Conservation (phyloP, 2,113 vertebrate species). For the Lynx canadensis region DNA sequence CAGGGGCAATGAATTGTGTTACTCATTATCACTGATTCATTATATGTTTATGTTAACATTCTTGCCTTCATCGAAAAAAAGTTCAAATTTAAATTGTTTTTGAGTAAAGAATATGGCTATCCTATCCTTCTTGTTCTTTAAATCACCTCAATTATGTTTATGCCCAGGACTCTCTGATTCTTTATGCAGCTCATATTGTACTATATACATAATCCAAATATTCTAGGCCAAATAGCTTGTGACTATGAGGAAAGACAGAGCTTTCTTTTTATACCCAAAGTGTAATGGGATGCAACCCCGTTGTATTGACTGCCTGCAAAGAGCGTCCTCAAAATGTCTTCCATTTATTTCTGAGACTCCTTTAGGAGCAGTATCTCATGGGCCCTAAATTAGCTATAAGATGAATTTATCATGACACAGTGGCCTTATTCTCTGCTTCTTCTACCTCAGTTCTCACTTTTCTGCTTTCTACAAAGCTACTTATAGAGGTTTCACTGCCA, state of each 20-base stretch:
- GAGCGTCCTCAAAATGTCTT: background rate
- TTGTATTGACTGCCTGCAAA: background rate
- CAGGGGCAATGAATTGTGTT: background rate
- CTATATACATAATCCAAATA: background rate
- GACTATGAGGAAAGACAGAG: background rate
- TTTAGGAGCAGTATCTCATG: background rate
- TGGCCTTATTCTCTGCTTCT: background rate
- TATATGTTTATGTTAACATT: background rate
- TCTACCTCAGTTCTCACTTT: background rate
- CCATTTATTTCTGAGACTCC: constrained; percentile 9
- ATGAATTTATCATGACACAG: background rate
- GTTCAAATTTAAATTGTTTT: background rate
- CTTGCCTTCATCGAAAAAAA: background rate
- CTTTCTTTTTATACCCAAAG: background rate
- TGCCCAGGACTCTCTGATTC: background rate
- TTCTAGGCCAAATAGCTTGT: background rate
- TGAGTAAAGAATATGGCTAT: background rate
- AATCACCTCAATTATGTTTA: background rate
- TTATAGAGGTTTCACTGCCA: background rate
- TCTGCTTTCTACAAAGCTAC: background rate
- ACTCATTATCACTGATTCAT: background rate
- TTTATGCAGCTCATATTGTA: background rate
- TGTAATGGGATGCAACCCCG: background rate
- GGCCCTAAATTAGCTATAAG: background rate
- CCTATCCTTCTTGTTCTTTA: background rate